Percentiles rank a stretch among this genome's conserved stretches.
These are phyloP conservation scores for Aphelenchoides avenae DNA, from an alignment of 1,140 invertebrate genomes.

Conservation along the genomic window DNA sequence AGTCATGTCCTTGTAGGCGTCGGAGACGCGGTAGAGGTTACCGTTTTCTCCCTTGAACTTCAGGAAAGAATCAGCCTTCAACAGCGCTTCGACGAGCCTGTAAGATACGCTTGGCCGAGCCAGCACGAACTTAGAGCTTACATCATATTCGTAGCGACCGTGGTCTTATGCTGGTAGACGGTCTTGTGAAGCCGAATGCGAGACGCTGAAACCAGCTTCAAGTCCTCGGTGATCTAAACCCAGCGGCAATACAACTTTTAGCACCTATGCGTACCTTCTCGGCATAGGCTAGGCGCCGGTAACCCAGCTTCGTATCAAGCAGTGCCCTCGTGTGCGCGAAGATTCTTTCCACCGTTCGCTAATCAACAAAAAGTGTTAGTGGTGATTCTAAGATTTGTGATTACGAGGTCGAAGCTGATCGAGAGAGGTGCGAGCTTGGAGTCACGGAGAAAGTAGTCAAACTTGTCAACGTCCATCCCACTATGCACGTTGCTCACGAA, in stretches of 20 bases:
- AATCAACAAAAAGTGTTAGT: too few species aligned
- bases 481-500: conserved; percentile 6
- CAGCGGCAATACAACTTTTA: not conserved
- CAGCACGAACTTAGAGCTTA: not conserved
- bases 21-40: conserved; percentile 6
- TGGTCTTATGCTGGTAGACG: conserved; percentile 16
- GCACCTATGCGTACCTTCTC: conserved; percentile 1
- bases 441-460: conserved; percentile 23
- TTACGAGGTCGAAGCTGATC: conserved; percentile 10
- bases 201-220: not conserved
- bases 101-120: not conserved
- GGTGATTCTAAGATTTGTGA: too few species aligned
- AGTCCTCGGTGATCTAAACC: not conserved
- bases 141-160: not conserved
- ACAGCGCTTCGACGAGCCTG: conserved; percentile 12
- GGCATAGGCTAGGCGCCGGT: too few species aligned
- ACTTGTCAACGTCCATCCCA: conserved; percentile 21
- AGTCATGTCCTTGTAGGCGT: conserved; percentile 15
- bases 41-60: conserved; percentile 11
- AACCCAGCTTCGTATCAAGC: too few species aligned
- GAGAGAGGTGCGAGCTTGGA: not conserved
- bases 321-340: too few species aligned
- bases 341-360: too few species aligned
- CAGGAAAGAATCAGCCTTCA: conserved; percentile 9
- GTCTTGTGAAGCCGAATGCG: conserved; percentile 10